These are phyloP conservation scores for Anastrepha ludens DNA, from an alignment of 1,140 invertebrate genomes.

Conservation along the genomic window DNA sequence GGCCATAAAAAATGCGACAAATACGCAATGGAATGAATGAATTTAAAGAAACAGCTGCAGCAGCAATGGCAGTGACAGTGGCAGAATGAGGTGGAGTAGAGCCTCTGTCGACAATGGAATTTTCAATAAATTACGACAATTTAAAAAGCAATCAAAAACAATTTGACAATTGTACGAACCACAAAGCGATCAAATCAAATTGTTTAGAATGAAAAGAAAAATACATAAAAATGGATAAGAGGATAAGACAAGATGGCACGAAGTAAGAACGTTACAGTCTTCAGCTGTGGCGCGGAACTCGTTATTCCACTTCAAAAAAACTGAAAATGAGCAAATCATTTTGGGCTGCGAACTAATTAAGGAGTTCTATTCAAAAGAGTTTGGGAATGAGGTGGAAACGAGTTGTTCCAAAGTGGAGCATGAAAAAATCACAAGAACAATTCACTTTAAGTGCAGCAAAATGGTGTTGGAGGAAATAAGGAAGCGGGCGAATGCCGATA, in stretches of 20 bases:
- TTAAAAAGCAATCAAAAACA: slow-evolving; percentile 56
- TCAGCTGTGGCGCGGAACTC: too few relatives aligned
- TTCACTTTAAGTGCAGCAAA: too few relatives aligned
- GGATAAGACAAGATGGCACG: not conserved
- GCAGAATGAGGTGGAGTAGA: too few relatives aligned
- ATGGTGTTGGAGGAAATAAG: too few relatives aligned
- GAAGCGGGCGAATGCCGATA: too few relatives aligned
- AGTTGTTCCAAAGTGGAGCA: too few relatives aligned
- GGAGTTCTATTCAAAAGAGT: too few relatives aligned
- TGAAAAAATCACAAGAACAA: too few relatives aligned
- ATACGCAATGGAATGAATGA: not conserved
- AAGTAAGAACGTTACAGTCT: not conserved
- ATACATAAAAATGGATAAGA: not conserved
- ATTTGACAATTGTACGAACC: slow-evolving; percentile 53
- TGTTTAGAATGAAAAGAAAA: not conserved
- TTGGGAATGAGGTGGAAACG: too few relatives aligned
- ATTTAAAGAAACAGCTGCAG: not conserved
- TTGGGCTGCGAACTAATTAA: too few relatives aligned
- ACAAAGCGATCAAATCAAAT: slow-evolving; percentile 17
- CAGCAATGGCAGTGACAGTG: not conserved
- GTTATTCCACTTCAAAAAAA: too few relatives aligned
- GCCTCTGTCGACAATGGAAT: not conserved
- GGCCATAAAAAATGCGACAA: slow-evolving; percentile 42
- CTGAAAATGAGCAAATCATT: too few relatives aligned
- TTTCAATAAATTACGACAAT: slow-evolving; percentile 57